Evolutionary conservation across 2,113 vertebrate species (phyloP).

Genomic region (Xenopus laevis): DNA sequence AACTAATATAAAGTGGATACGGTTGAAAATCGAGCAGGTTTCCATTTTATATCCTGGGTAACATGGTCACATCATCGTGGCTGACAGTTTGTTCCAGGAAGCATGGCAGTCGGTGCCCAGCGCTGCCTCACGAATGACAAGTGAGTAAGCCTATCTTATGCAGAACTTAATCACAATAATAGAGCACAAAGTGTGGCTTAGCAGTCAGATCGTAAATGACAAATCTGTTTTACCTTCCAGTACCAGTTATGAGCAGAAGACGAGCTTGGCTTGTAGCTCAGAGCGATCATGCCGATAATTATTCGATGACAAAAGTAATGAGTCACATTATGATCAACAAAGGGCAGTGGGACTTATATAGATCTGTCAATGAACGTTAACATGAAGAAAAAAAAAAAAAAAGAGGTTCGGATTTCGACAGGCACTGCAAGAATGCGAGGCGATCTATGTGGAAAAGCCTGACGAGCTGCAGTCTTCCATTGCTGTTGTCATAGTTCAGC

Average conservation of each 20-base stretch:
- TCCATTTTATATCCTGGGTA: constrained; percentile 47
- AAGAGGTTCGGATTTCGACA: constrained; percentile 49
- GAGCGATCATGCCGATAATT: constrained; percentile 88
- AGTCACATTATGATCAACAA: constrained; percentile 85
- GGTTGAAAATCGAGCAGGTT: constrained; percentile 49
- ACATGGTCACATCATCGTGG: constrained; percentile 57
- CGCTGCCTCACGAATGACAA: constrained; percentile 84
- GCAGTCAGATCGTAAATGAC: constrained; percentile 91
- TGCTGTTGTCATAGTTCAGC: constrained; percentile 77
- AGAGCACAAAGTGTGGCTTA: constrained; percentile 84
- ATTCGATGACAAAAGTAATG: constrained; percentile 86
- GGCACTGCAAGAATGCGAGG: constrained; percentile 36
- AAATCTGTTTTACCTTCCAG: constrained; percentile 84
- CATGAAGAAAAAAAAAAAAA: constrained; percentile 50
- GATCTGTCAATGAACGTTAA: constrained; percentile 52
- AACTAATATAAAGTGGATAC: constrained; percentile 40
- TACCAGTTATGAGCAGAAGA: constrained; percentile 70
- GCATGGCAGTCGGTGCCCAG: constrained; percentile 60
- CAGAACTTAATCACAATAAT: constrained; percentile 99
- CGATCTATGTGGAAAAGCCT: constrained; percentile 61
- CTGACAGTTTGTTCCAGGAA: too few relatives aligned
- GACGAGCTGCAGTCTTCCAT: constrained; percentile 68
- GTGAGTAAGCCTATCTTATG: constrained; percentile 81
- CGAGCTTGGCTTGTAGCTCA: constrained; percentile 75
- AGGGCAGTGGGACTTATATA: constrained; percentile 66